Conservation (phyloP, 2,888 invertebrate species). For the Xanthia icteritia region DNA sequence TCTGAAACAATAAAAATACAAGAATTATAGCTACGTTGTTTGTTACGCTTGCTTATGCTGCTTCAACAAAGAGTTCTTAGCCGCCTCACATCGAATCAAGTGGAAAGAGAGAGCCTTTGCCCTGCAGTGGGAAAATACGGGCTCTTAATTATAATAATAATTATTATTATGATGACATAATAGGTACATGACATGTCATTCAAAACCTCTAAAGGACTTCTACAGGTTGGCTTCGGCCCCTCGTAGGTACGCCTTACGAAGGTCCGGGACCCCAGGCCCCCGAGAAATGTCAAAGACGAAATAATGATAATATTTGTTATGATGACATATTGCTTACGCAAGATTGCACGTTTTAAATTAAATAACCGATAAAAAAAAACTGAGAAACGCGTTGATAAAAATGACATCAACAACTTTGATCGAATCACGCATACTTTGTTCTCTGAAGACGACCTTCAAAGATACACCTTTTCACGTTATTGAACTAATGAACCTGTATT, state of each 20-base stretch:
- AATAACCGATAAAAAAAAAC: conserved; percentile 22
- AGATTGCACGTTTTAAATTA: conserved; percentile 17
- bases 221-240: too few relatives aligned
- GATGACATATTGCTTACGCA: background rate
- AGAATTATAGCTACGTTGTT: background rate
- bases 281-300: too few relatives aligned
- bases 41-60: too few relatives aligned
- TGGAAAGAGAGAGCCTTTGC: background rate
- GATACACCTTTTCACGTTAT: conserved; percentile 4
- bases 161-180: background rate
- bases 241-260: too few relatives aligned
- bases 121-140: too few relatives aligned
- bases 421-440: conserved; percentile 12
- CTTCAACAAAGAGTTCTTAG: background rate
- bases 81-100: too few relatives aligned
- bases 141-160: background rate
- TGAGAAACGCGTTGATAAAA: conserved; percentile 23
- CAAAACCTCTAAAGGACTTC: too few relatives aligned
- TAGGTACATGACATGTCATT: too few relatives aligned
- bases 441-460: conserved; percentile 8
- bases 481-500: background rate
- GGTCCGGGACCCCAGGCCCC: too few relatives aligned
- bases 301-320: background rate
- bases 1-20: conserved; percentile 83
- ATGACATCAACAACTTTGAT: conserved; percentile 18